Evolutionary conservation across 2,113 vertebrate genomes (phyloP).

Genomic region (Percina caprodes): DNA sequence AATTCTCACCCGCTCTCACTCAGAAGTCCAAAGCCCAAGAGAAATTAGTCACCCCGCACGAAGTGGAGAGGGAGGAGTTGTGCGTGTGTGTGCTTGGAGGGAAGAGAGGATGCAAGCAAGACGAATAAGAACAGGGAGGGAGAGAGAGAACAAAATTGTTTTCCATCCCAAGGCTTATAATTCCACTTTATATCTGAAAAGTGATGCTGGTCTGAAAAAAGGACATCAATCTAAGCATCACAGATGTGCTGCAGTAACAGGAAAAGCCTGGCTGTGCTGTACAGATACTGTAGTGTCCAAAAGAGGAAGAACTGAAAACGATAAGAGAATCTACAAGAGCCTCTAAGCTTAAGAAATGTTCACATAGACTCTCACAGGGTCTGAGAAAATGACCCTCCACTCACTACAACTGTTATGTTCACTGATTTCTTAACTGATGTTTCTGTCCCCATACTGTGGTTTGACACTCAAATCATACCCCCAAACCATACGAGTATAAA

Average conservation of each 20-base stretch:
- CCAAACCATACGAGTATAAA: neutral
- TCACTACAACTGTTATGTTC: neutral
- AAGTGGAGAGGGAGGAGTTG: conserved; percentile 29
- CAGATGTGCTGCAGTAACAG: conserved; percentile 29
- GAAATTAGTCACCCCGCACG: conserved; percentile 81
- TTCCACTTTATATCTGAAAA: conserved; percentile 73
- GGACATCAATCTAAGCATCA: conserved; percentile 53
- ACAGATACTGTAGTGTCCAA: neutral
- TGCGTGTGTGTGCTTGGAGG: conserved; percentile 22
- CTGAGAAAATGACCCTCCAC: conserved; percentile 2
- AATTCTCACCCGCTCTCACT: conserved; percentile 62
- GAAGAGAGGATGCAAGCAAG: conserved; percentile 38
- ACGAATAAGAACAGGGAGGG: conserved; percentile 31
- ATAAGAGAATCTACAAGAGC: conserved; percentile 27
- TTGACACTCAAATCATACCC: neutral
- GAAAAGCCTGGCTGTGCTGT: conserved; percentile 15
- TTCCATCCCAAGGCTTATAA: conserved; percentile 69
- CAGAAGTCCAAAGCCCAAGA: conserved; percentile 79
- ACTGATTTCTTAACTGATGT: neutral
- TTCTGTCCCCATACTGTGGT: neutral
- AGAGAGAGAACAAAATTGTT: conserved; percentile 61
- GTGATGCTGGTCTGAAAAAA: conserved; percentile 57
- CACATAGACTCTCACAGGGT: conserved; percentile 14
- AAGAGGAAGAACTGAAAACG: conserved; percentile 10
- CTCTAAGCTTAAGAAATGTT: conserved; percentile 11